phyloP scores from a whole-genome alignment of 2,888 invertebrate species.

The Exocentrus adspersus region DNA sequence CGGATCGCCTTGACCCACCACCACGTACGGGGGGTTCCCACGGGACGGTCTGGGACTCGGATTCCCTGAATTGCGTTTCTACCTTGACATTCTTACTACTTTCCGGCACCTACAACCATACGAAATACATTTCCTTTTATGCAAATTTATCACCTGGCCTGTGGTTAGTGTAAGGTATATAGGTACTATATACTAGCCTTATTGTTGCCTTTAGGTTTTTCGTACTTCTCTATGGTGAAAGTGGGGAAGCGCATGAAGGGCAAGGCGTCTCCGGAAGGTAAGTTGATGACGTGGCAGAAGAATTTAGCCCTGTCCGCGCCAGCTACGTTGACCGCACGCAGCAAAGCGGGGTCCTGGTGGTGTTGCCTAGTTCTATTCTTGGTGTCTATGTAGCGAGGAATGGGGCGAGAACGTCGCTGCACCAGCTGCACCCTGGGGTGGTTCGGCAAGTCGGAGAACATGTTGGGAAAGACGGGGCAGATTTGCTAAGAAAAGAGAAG shows the following conservation, averaged over 20 bases:
- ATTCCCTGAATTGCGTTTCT: conserved; percentile 79
- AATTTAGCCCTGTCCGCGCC: conserved; percentile 50
- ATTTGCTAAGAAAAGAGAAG: conserved; percentile 61
- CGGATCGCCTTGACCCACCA: conserved; percentile 65
- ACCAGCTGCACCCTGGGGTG: conserved; percentile 65
- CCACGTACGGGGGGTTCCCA: conserved; percentile 76
- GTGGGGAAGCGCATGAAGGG: conserved; percentile 45
- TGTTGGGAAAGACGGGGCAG: conserved; percentile 68
- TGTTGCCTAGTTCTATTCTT: conserved; percentile 3
- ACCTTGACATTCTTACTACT: conserved; percentile 55
- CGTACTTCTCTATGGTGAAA: conserved; percentile 45
- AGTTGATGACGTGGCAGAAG: conserved; percentile 47
- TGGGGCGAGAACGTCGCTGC: conserved; percentile 52
- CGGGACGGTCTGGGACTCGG: conserved; percentile 80
- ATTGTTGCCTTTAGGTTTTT: conserved; percentile 28
- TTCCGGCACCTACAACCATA: conserved; percentile 28
- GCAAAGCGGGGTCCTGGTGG: conserved; percentile 30
- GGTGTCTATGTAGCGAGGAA: conserved; percentile 44
- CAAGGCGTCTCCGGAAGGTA: conserved; percentile 45
- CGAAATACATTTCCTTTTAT: too few species aligned
- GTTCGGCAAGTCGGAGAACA: conserved; percentile 69
- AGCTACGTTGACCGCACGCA: conserved; percentile 43
- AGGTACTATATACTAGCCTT: too few species aligned
- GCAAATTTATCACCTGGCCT: too few species aligned
- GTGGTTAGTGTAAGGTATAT: too few species aligned